Conservation (phyloP, 2,113 vertebrate species). For the Cheirogaleus medius region DNA sequence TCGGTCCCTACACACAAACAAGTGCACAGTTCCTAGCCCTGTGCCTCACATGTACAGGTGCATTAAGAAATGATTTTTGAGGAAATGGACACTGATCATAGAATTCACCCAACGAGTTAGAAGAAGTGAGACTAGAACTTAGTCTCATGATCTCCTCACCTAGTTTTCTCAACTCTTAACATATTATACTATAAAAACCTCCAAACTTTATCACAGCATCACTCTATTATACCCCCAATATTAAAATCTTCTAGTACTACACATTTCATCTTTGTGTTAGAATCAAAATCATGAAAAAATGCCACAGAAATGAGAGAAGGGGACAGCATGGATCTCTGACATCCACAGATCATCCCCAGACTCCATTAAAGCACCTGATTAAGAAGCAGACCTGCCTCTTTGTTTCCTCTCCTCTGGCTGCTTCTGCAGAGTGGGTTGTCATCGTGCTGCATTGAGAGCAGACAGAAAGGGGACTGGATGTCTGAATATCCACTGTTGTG, state of each 20-base stretch:
- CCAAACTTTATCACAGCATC: background rate
- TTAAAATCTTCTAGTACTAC: background rate
- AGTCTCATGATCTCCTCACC: background rate
- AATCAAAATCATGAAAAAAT: background rate
- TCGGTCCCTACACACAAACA: background rate
- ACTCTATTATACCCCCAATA: background rate
- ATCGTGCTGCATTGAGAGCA: background rate
- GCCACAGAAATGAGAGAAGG: background rate
- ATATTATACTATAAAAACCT: background rate
- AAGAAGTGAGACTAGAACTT: background rate
- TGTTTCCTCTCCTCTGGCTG: background rate
- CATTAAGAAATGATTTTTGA: background rate
- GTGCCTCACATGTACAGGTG: background rate
- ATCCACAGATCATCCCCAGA: background rate
- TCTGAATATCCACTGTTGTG: background rate
- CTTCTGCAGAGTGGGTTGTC: background rate
- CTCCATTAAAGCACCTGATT: background rate
- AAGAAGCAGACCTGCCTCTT: background rate
- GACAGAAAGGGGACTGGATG: background rate
- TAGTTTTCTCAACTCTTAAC: background rate
- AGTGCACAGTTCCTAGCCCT: background rate
- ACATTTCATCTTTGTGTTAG: background rate
- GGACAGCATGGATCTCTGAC: background rate
- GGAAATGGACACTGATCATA: background rate
- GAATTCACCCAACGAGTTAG: background rate